phyloP scores from a whole-genome alignment of 2,113 vertebrate genomes.

The Tupaia tana region DNA sequence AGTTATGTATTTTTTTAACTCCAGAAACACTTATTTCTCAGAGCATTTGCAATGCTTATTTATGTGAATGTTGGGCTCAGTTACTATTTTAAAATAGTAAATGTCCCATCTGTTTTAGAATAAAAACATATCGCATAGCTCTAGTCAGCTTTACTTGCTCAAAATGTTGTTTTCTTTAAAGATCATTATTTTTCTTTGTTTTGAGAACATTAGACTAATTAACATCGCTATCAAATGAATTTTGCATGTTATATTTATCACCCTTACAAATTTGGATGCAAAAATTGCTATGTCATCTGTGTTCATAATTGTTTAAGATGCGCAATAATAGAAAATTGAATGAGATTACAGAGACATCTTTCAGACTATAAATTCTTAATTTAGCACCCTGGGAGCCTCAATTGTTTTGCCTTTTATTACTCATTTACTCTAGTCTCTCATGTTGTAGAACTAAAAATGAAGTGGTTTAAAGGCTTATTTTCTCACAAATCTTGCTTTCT shows the following conservation, averaged over 20 bases:
- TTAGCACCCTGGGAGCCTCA: conserved; percentile 58
- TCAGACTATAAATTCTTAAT: conserved; percentile 81
- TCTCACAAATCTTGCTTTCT: conserved; percentile 60
- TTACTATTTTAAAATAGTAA: conserved; percentile 51
- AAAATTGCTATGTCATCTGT: conserved; percentile 56
- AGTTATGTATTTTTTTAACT: conserved; percentile 36
- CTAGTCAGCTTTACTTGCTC: background rate
- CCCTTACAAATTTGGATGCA: conserved; percentile 49
- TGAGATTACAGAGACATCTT: conserved; percentile 67
- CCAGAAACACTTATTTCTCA: background rate
- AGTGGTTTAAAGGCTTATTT: conserved; percentile 68
- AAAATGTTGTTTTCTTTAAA: conserved; percentile 64
- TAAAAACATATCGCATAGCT: conserved; percentile 44
- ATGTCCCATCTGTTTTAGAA: conserved; percentile 33
- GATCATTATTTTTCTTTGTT: conserved; percentile 53
- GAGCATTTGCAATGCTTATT: conserved; percentile 28
- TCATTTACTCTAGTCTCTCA: conserved; percentile 70
- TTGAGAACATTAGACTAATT: conserved; percentile 70
- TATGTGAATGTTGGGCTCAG: background rate
- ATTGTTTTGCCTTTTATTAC: conserved; percentile 75
- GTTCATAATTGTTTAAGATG: conserved; percentile 79
- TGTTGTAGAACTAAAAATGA: conserved; percentile 71
- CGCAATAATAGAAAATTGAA: conserved; percentile 75
- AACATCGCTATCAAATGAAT: conserved; percentile 56
- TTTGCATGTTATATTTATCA: conserved; percentile 66